Conservation (phyloP, 2,797 vertebrate species). For the Sylvilagus floridanus region DNA sequence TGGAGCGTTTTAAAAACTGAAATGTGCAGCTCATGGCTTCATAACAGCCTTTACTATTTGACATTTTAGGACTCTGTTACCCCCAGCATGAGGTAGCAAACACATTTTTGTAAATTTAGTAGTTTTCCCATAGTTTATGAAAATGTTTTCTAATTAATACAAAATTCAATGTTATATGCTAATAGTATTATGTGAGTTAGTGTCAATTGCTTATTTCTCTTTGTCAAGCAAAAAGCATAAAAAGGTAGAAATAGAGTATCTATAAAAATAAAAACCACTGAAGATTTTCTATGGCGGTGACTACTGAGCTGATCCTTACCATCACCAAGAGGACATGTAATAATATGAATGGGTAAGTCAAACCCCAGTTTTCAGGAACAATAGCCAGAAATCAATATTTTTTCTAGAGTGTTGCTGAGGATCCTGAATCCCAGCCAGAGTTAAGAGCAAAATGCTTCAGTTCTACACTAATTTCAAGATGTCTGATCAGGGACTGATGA, state of each 20-base stretch:
- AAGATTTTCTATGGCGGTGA: not conserved
- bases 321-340: not conserved
- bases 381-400: not conserved
- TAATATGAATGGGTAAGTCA: not conserved
- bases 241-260: not conserved
- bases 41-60: not conserved
- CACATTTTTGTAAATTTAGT: not conserved
- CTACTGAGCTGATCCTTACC: not conserved
- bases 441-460: not conserved
- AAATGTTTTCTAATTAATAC: not conserved
- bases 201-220: not conserved
- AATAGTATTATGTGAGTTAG: not conserved
- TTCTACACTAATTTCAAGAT: not conserved
- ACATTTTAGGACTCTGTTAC: not conserved
- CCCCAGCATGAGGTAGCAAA: not conserved
- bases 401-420: not conserved
- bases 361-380: not conserved
- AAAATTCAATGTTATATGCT: not conserved
- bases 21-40: not conserved
- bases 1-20: conserved; percentile 9
- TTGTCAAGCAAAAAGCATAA: not conserved
- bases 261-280: not conserved
- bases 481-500: not conserved
- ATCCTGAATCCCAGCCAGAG: not conserved
- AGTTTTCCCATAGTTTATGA: not conserved